Base-by-base conservation (phyloP, 2,113 vertebrate genomes). In the Taxidea taxus region DNA sequence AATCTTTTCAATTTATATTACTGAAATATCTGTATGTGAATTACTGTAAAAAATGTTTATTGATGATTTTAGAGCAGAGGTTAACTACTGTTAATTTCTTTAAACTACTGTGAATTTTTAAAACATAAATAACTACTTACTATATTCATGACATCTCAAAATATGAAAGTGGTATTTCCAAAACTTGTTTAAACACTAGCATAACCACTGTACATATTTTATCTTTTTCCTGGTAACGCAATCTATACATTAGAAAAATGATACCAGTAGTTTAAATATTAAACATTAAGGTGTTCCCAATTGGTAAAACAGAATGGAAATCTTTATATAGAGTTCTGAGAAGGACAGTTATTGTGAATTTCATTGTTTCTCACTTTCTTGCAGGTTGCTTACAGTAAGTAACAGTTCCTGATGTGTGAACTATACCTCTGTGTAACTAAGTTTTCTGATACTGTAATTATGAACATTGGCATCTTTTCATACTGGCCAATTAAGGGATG, bases 201-300 rank as follows among this genome's bases (percentile, higher is more conserved):
- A 93, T 91, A 7, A 39, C 44, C 70, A 94, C 60, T 95, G 81
- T 88, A 80, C 34, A 15, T 88, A 82, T 85, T 96, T 96, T 83
- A 89, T 86, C 64, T 96, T 96, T 83, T 86, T 86, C 64, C 81
- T 77, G 64, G 89, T 10, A 68, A 86, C 66, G 84, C 82, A 72
- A 92, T 70, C 95, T 97, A 97, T 96, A 97, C 60, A 75, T 89
- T 91, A 95, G 87, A 98, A 98, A 96, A 98, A 96, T 13, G 3
- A 92, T 96, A 98, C 94, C 9, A 42, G 70, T 25, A 85, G 97
- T 98, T 98, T 94, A 93, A 97, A 97, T 77, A 98, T 95, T 95
- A 98, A 90, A 29, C 97, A 95, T 92, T 88, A 64, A 97, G 58
- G 58, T 91, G 89, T 70, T 94, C 58, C 97, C 93, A 97, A 95